Base-by-base conservation (phyloP, 2,888 invertebrate species). In the Tryphoninae sp. region DNA sequence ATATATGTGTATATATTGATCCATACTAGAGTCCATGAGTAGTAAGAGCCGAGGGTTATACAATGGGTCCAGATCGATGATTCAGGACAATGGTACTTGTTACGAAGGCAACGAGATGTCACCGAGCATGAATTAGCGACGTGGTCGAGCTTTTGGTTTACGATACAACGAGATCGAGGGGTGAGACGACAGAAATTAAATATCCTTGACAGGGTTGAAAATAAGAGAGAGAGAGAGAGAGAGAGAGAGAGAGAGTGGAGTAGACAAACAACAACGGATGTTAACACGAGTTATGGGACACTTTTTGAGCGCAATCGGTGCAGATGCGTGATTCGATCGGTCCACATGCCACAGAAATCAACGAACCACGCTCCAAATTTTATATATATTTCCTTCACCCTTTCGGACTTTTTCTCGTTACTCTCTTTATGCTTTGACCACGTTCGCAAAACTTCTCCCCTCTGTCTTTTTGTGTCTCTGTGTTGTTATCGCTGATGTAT, bases 61-160 rank as follows among this genome's bases (percentile, higher is more conserved):
- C 86, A 87, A 87, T 86, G 83, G 84, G 78, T 65, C 81, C 73
- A 75, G 88, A 87, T 87, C 88, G 86, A 88, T 89, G 89, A 84
- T 77, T 81, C 81, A 75, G 88, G 81, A 91, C 91, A 91, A 91
- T 91, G 85, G 90, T 89, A 91, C 90, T 91, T 90, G 90, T 90
- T 90, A 88, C 88, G 89, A 84, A 89, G 89, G 88, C 90, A 90
- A 89, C 88, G 90, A 89, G 88, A 90, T 89, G 91, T 91, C 91
- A 89, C 90, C 88, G 87, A 87, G 83, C 87, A 85, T 90, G 91
- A 91, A 91, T 91, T 91, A 91, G 89, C 89, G 88, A 82, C 84
- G 88, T 78, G 88, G 87, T 84, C 85, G 86, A 86, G 81, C 75
- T 78, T 69, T 76, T 61, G 26, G 80, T 64, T 75, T 62, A 72